Conservation (phyloP, 2,888 invertebrate genomes). For the Geotrupes spiniger region DNA sequence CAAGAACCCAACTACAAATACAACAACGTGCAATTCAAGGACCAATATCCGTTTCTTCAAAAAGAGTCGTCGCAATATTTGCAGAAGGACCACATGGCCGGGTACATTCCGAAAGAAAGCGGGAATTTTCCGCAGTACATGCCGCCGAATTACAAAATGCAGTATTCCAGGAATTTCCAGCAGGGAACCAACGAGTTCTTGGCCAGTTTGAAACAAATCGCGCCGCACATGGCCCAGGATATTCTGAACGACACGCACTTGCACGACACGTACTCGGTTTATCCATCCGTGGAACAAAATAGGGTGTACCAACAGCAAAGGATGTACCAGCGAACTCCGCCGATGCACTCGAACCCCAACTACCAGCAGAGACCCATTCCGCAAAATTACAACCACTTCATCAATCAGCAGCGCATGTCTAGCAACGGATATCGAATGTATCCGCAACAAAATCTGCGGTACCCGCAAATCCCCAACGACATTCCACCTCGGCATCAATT, state of each 20-base stretch:
- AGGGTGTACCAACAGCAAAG: constrained; percentile 37
- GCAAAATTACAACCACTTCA: constrained; percentile 23
- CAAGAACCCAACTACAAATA: constrained; percentile 8
- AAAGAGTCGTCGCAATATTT: constrained; percentile 36
- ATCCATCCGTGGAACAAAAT: constrained; percentile 32
- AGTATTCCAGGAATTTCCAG: constrained; percentile 25
- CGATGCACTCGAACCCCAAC: constrained; percentile 21
- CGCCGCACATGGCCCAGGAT: constrained; percentile 43
- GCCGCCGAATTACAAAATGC: constrained; percentile 29
- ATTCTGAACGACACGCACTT: constrained; percentile 43
- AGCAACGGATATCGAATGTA: constrained; percentile 16
- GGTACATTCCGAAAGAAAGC: constrained; percentile 25
- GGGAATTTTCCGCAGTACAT: constrained; percentile 22
- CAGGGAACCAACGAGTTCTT: constrained; percentile 39
- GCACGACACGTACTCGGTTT: constrained; percentile 38
- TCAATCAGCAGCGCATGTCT: constrained; percentile 18
- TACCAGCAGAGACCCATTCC: constrained; percentile 18
- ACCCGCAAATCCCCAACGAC: constrained; percentile 30
- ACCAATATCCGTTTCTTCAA: constrained; percentile 33
- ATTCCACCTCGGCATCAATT: constrained; percentile 39
- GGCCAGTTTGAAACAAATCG: constrained; percentile 40
- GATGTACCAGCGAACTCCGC: constrained; percentile 25
- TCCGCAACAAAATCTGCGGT: constrained; percentile 13
- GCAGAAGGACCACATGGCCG: constrained; percentile 21
- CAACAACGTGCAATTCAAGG: constrained; percentile 30